Base-by-base conservation (phyloP, 2,113 vertebrate genomes). In the Dermatemys mawii region DNA sequence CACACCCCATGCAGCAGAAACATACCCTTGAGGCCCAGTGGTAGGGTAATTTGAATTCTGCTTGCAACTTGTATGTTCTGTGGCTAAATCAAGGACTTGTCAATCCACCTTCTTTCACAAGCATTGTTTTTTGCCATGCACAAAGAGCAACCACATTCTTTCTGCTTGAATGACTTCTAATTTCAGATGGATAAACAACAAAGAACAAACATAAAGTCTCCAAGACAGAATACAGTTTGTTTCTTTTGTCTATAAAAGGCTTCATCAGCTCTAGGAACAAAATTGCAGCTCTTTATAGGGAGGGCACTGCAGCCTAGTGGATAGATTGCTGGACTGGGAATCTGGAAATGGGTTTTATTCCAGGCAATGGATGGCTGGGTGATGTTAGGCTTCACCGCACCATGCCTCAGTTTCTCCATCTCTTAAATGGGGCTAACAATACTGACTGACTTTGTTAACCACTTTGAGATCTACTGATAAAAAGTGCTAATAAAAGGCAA, bases 341-440 rank as follows among this genome's bases (percentile, higher is more conserved):
- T 70, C 1, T 51, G 49, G 85, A 48, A 93, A 10, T 2, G 29
- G 19, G 27, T 78, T n/a, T 4, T 46, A 16, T 50, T 87, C 49
- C 48, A 70, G 4, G 3, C 1, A 0, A 1, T 63, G 29, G 24
- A 21, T 75, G 60, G 4, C 46, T 83, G 8, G 2, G 2, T 83
- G 70, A 44, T 80, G 90, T 90, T 53, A 81, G 11, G 50, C 41
- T 80, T n/a, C 21, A 49, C 4, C 35, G 86, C 16, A 41, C 79
- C 32, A 16, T 78, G 46, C 53, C 48, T 29, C 41, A 21, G 3
- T 79, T 4, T 13, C 21, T 85, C 9, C 10, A 76, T 41, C 89
- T 75, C 1, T 17, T 81, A 80, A 41, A 38, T 2, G 44, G 51
- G 84, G 48, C 29, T 27, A 44, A 27, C 6, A 12, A 46, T 46